Base-by-base conservation (phyloP, 2,888 invertebrate genomes). In the Chrysodeixis includens region DNA sequence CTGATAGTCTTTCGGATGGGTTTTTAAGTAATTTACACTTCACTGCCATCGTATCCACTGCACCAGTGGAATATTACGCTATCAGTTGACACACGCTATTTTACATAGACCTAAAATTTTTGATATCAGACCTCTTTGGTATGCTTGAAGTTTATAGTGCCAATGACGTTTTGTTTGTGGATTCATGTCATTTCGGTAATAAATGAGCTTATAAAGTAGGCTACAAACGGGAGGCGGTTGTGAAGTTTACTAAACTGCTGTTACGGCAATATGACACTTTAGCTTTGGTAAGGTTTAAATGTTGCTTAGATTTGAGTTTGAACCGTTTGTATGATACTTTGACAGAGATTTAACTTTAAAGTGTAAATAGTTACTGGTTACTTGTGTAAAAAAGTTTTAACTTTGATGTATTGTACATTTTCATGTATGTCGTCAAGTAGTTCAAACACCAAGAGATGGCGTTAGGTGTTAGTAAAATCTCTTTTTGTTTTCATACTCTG, bases 171-270 rank as follows among this genome's bases (percentile, higher is more conserved):
- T 79, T 69, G 79, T 82, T 82, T 74, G n/a, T 74, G 74, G 84
- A 79, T 86, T 82, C 71, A 79, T 76, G 79, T 86, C 75, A 82
- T 83, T 77, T 77, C 73, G 78, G 60, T 72, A 71, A 77, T 72
- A 76, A 54, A 90, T 84, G 92, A 92, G 91, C 92, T 92, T 92
- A 90, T 68, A 74, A 70, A 20, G 76, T 88, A 88, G 88, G 84
- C 86, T 85, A 86, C 84, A 74, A 81, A 76, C 82, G 82, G 83
- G 83, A 84, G 90, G 89, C 86, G 89, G 92, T 92, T 92, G 92
- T 92, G 92, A 92, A 78, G 72, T 71, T 68, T 86, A 76, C 77
- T 76, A 78, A 75, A 84, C 78, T 85, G 85, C 88, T 86, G 79
- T 83, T 82, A 83, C 74, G 81, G 86, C 83, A 87, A 86, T 86